phyloP scores from a whole-genome alignment of 2,113 vertebrate genomes.

The Petrocephalus zakoni region DNA sequence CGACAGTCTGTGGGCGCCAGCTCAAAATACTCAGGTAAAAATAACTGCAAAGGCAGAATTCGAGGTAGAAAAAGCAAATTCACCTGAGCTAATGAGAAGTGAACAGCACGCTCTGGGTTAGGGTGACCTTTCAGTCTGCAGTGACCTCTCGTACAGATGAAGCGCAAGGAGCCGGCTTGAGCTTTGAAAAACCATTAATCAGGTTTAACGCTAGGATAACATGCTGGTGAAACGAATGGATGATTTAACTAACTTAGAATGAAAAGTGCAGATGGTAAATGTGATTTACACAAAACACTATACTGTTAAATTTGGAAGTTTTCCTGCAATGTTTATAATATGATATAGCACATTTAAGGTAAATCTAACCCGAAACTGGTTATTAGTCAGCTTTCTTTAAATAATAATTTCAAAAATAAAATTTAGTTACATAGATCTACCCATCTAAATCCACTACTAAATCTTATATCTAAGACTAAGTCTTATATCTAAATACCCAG shows the following conservation, averaged over 20 bases:
- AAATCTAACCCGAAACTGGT: not conserved
- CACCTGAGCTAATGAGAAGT: not conserved
- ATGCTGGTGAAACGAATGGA: not conserved
- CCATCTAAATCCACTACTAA: not conserved
- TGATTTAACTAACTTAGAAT: not conserved
- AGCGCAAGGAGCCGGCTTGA: not conserved
- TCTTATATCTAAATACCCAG: not conserved
- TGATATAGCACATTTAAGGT: not conserved
- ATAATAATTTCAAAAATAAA: not conserved
- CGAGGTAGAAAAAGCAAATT: not conserved
- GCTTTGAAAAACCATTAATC: not conserved
- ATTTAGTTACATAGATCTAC: not conserved
- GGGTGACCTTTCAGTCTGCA: not conserved
- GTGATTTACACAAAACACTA: not conserved
- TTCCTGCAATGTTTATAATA: not conserved
- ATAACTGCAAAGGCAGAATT: slow-evolving; percentile 1
- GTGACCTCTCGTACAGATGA: not conserved
- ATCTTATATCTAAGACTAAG: no score
- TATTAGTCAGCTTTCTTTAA: not conserved
- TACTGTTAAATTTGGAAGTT: not conserved
- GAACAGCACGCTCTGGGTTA: not conserved
- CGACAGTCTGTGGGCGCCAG: not conserved
- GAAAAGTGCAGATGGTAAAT: not conserved
- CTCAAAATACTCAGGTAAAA: not conserved
- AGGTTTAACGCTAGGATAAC: not conserved